Percentiles rank a stretch among this genome's conserved stretches.
phyloP scores from a whole-genome alignment of 1,140 invertebrate genomes.

The Asobara japonica region DNA sequence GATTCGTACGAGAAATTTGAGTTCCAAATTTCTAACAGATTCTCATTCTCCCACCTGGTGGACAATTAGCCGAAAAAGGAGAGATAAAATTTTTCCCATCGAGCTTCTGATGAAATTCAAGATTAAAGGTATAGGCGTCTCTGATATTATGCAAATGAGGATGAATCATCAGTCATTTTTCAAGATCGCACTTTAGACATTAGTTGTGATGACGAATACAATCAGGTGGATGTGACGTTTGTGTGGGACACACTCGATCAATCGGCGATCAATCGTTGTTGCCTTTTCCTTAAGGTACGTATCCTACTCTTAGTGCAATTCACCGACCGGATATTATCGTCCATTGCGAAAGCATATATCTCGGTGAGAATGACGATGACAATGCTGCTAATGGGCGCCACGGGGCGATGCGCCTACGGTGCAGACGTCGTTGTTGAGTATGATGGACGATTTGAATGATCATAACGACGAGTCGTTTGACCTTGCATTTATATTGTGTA shows the following conservation, averaged over 20 bases:
- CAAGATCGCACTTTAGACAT: background rate
- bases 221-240: background rate
- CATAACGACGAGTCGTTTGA: conserved; percentile 1
- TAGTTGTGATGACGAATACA: background rate
- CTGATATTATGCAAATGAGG: background rate
- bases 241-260: background rate
- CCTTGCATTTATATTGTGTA: background rate
- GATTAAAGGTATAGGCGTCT: background rate
- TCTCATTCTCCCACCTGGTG: too few relatives aligned
- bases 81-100: background rate
- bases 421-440: background rate
- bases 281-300: background rate
- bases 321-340: conserved; percentile 8
- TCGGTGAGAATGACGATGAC: conserved; percentile 13
- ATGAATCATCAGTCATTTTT: background rate
- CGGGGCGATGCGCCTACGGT: background rate
- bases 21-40: too few relatives aligned
- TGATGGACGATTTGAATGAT: conserved; percentile 18
- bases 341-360: background rate
- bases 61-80: background rate
- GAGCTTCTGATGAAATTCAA: background rate
- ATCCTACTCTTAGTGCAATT: background rate
- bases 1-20: too few relatives aligned
- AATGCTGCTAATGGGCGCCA: conserved; percentile 2
- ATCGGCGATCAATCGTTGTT: background rate